A percentile compares a stretch with the other conserved stretches of the same genome.
These are phyloP conservation scores for Ephialtes manifestator DNA, from an alignment of 2,888 invertebrate genomes.

Conservation along the genomic window DNA sequence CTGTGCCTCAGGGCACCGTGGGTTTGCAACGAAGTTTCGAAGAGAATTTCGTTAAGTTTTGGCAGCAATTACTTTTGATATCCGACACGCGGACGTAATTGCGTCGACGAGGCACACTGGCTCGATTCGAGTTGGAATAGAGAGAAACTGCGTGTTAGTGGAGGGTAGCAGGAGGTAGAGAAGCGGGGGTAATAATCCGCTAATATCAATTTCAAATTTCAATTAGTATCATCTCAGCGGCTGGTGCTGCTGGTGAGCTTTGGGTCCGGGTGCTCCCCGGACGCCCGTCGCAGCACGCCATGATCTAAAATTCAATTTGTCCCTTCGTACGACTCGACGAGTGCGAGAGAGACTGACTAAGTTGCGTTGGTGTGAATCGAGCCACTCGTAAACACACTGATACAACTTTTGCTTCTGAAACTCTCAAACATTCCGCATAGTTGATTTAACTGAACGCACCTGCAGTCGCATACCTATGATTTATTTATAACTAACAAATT, in stretches of 20 bases:
- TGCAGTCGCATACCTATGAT: conserved; percentile 15
- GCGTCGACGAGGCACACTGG: conserved; percentile 73
- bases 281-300: conserved; percentile 83
- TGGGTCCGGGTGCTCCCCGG: conserved; percentile 74
- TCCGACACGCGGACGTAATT: conserved; percentile 84
- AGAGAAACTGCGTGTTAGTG: conserved; percentile 50
- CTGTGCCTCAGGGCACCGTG: background rate
- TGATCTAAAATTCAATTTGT: conserved; percentile 86
- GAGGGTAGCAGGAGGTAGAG: conserved; percentile 64
- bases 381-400: conserved; percentile 50
- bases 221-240: conserved; percentile 86
- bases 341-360: conserved; percentile 57
- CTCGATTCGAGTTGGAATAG: conserved; percentile 44
- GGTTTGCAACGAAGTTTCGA: conserved; percentile 71
- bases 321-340: conserved; percentile 77
- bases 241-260: conserved; percentile 71
- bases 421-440: conserved; percentile 36
- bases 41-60: conserved; percentile 84
- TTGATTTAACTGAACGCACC: conserved; percentile 29
- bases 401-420: conserved; percentile 37
- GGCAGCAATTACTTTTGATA: conserved; percentile 85
- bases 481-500: conserved; percentile 23
- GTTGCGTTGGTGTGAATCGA: conserved; percentile 37
- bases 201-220: conserved; percentile 86
- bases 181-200: conserved; percentile 83